Evolutionary conservation across 2,113 vertebrate genomes (phyloP), one percentile per base, ranked within the genome.

Genomic region (Morone saxatilis): DNA sequence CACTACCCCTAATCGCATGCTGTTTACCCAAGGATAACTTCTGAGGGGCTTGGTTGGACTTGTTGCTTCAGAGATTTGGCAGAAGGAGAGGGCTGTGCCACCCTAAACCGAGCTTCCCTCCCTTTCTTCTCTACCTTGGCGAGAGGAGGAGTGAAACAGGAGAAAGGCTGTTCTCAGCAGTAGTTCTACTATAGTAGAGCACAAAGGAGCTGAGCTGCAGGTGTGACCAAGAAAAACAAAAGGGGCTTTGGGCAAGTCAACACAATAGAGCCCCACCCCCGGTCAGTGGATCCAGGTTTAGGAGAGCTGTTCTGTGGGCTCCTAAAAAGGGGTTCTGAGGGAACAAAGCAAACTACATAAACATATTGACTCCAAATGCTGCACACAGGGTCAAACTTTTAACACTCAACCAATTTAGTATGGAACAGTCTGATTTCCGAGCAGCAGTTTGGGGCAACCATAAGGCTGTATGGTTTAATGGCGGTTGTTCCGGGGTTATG

Each of bases 251-350:
- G 84, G 92, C 86, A 91, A 85, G 80, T 85, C 90, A 76, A 84
- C 89, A 95, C 87, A 94, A 96, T 93, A 93, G 92, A 89, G 93
- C 94, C 95, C 95, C 95, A 94, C 93, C 92, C 92, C 92, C 91
- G 62, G 63, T 86, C 77, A 81, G 73, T 70, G 74, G 83, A 80
- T 75, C 81, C 62, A 47, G 11, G 19, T 83, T 88, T 51, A 81
- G 75, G 54, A 61, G 71, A 91, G 90, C 69, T 86, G 80, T 80
- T 92, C 70, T 59, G 72, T 81, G 31, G 77, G 78, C 68, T 86
- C 69, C 48, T 25, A 63, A 74, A 88, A 86, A 60, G 71, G 80
- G 41, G 11, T 78, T 78, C 45, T 45, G 45, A 51, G 70, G 17
- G 4, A 59, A 89, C 79, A 87, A 82, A 80, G 85, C 78, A 68